Evolutionary conservation across 2,113 vertebrate species (phyloP).

Genomic region (Pomatorhinus ruficollis): DNA sequence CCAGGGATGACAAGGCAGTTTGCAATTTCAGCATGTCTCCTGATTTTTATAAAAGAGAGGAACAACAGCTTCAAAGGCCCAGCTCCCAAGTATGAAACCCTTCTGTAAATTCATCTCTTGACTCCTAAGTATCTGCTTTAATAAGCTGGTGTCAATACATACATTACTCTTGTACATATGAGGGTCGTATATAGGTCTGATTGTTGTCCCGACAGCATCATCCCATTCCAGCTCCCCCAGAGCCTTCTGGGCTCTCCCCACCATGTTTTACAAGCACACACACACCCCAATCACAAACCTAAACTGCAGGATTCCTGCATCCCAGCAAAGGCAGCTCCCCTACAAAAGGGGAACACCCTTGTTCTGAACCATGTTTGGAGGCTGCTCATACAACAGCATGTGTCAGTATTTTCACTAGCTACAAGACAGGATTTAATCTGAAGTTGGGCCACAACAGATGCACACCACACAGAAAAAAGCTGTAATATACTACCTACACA

Average conservation of each 20-base stretch:
- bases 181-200: neutral
- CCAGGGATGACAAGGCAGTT: slow-evolving; percentile 43
- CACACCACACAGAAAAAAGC: neutral
- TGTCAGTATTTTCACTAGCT: neutral
- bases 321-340: neutral
- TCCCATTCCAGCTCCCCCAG: neutral
- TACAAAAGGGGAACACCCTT: fast-evolving
- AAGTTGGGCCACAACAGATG: neutral
- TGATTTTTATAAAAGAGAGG: neutral
- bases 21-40: slow-evolving; percentile 2
- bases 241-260: neutral
- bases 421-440: neutral
- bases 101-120: neutral
- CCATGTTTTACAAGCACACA: neutral
- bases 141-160: neutral
- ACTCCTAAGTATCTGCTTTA: neutral
- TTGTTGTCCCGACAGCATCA: neutral
- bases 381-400: neutral
- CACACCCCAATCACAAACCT: neutral
- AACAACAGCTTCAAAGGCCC: slow-evolving; percentile 2
- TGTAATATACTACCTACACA: neutral
- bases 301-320: neutral
- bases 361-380: neutral
- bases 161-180: neutral
- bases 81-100: neutral